phyloP scores from a whole-genome alignment of 2,797 vertebrate species.

The Nannoperca obscura region DNA sequence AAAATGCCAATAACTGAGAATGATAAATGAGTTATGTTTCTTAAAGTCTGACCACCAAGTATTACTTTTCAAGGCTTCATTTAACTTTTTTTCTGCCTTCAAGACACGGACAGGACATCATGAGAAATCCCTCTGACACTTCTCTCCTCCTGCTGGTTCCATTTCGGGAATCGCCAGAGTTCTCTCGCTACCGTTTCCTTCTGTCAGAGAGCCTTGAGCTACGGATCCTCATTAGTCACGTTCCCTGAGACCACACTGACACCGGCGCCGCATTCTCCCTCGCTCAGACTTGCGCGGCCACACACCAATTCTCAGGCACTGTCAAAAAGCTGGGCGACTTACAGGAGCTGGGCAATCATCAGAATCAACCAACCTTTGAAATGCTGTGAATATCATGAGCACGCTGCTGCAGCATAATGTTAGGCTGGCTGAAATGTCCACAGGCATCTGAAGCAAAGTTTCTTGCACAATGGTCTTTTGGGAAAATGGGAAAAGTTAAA shows the following conservation, averaged over 20 bases:
- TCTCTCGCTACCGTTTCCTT: conserved; percentile 45
- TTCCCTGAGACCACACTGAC: conserved; percentile 59
- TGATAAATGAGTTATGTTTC: not conserved
- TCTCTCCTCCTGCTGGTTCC: conserved; percentile 56
- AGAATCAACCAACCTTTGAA: conserved; percentile 68
- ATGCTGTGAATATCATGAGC: conserved; percentile 56
- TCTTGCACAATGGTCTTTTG: conserved; percentile 26
- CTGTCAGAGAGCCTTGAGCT: conserved; percentile 62
- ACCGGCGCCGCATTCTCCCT: conserved; percentile 29
- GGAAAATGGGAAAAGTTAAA: conserved; percentile 32
- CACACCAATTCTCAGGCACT: conserved; percentile 59
- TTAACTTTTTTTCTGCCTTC: conserved; percentile 52
- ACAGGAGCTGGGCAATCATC: conserved; percentile 64
- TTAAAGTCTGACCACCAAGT: conserved; percentile 20
- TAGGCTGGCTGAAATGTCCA: conserved; percentile 26
- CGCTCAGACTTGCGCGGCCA: conserved; percentile 35
- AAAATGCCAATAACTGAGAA: not conserved
- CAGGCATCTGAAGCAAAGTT: conserved; percentile 13
- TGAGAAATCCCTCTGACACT: conserved; percentile 53
- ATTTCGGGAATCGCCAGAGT: conserved; percentile 55
- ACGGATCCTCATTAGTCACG: conserved; percentile 77
- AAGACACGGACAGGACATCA: conserved; percentile 44
- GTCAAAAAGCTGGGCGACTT: conserved; percentile 52
- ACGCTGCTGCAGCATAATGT: conserved; percentile 50
- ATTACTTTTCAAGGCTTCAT: conserved; percentile 34